Evolutionary conservation across 2,113 vertebrate genomes (phyloP).

Genomic region (Lamprotornis superbus): DNA sequence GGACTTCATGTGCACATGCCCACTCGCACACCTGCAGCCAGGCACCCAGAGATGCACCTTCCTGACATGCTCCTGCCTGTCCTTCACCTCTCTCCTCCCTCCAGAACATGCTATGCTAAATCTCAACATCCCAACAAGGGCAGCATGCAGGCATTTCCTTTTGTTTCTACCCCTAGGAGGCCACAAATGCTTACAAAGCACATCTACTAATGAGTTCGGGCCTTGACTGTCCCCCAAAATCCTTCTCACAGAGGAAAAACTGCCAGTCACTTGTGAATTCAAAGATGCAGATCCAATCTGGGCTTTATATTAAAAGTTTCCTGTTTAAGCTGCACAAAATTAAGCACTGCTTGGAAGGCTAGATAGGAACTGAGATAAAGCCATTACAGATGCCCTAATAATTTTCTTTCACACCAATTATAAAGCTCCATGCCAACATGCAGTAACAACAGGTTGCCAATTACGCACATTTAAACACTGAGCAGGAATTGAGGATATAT

Average conservation of each 20-base stretch:
- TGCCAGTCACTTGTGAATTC: not conserved
- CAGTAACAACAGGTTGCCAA: not conserved
- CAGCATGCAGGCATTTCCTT: not conserved
- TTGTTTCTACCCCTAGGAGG: not conserved
- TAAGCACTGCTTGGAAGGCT: not conserved
- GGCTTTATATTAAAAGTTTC: not conserved
- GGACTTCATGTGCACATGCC: fast-evolving
- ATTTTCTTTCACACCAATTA: not conserved
- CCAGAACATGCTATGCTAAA: not conserved
- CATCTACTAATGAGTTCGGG: not conserved
- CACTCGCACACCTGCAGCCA: not conserved
- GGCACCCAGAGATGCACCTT: not conserved
- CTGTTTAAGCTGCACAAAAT: not conserved
- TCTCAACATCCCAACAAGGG: not conserved
- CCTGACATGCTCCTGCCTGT: not conserved
- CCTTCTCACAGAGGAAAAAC: not conserved
- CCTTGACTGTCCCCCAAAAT: not conserved
- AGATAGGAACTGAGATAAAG: not conserved
- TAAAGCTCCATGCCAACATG: not conserved
- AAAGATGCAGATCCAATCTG: not conserved
- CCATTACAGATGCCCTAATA: not conserved
- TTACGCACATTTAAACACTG: not conserved
- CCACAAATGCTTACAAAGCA: not conserved
- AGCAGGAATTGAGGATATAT: not conserved
- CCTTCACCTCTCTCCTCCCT: not conserved